phyloP scores from a whole-genome alignment of 2,888 invertebrate species.

The Harmothoe impar region DNA sequence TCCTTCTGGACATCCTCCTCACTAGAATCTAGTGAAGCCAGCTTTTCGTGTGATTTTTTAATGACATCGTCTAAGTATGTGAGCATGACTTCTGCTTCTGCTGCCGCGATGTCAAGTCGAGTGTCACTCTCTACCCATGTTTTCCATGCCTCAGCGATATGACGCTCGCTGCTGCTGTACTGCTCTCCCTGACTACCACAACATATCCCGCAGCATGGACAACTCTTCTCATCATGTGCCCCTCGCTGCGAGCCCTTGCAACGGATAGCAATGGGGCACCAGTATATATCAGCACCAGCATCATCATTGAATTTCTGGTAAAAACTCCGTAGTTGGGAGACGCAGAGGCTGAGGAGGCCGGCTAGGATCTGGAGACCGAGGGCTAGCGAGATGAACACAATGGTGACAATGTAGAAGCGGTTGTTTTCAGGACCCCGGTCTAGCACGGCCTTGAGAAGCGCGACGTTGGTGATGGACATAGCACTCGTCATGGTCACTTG shows the following conservation, averaged over 20 bases:
- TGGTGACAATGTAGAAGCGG: slow-evolving; percentile 40
- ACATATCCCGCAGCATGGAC: background rate
- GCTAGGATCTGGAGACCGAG: slow-evolving; percentile 49
- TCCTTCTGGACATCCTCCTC: background rate
- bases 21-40: background rate
- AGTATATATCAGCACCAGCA: background rate
- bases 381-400: slow-evolving; percentile 29
- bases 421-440: slow-evolving; percentile 44
- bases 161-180: background rate
- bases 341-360: background rate
- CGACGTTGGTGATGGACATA: slow-evolving; percentile 54
- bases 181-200: background rate
- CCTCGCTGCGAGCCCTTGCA: background rate
- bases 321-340: background rate
- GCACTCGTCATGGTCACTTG: slow-evolving; percentile 53
- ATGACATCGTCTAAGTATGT: background rate
- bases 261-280: background rate
- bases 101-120: background rate
- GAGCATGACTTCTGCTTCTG: slow-evolving; percentile 20
- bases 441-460: slow-evolving; percentile 42
- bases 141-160: slow-evolving; percentile 8
- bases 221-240: too few species aligned
- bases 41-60: background rate
- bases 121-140: background rate
- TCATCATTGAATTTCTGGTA: slow-evolving; percentile 49